These are phyloP conservation scores for Cephus nigrinus DNA, from an alignment of 2,888 invertebrate genomes.

Conservation along the genomic window DNA sequence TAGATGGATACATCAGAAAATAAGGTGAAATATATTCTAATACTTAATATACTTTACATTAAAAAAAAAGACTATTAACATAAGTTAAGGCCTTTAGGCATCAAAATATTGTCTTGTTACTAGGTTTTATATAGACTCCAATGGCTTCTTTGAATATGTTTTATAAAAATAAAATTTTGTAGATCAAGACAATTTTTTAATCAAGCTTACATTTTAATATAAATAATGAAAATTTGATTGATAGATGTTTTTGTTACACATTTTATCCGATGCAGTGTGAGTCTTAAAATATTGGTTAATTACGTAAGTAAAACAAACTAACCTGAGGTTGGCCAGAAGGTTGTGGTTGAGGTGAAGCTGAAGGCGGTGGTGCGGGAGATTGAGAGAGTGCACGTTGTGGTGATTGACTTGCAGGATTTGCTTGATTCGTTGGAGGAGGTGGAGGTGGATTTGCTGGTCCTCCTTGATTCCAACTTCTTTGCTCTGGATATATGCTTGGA, in stretches of 20 bases:
- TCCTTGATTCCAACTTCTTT: constrained; percentile 62
- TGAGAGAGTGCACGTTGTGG: constrained; percentile 63
- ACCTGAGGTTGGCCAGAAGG: constrained; percentile 57
- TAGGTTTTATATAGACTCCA: background rate
- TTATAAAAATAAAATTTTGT: background rate
- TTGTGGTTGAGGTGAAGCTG: constrained; percentile 63
- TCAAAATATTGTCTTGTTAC: background rate
- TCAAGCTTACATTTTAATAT: background rate
- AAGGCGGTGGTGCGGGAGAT: constrained; percentile 63
- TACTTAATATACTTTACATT: background rate
- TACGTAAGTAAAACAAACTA: constrained; percentile 9
- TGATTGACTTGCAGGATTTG: constrained; percentile 61
- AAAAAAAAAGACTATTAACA: background rate
- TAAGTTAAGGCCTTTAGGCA: background rate
- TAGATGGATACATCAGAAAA: no score
- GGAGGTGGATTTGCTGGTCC: constrained; percentile 60
- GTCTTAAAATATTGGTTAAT: background rate
- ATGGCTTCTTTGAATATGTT: background rate
- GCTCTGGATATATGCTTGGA: constrained; percentile 60
- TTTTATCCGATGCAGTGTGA: background rate
- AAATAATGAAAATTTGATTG: background rate
- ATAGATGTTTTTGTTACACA: background rate
- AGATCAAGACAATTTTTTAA: background rate
- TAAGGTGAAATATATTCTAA: no score
- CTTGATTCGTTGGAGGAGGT: constrained; percentile 56